Evolutionary conservation across 2,888 invertebrate genomes (phyloP), one percentile per base, ranked within the genome.

Genomic region (Zaprionus obscuricornis): DNA sequence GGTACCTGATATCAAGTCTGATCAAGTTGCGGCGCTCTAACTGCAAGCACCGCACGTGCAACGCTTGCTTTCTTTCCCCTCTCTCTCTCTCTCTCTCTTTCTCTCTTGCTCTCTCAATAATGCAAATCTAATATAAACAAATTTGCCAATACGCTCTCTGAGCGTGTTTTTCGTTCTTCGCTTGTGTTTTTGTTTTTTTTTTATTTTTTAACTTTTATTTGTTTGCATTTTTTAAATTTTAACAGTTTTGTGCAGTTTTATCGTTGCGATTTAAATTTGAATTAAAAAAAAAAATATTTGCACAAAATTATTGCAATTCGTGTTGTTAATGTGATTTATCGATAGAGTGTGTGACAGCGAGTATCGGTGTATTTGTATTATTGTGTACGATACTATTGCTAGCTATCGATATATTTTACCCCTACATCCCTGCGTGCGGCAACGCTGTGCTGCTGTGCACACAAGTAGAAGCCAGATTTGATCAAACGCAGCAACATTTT

Each of bases 391-490:
- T 22, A 22, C 22, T 22, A 7, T 22, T 22, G 22, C 22, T 22
- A 22, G 4, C 39, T 69, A 69, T 69, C 68, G 68, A 69, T 69
- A 69, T 42, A 27, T 66, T 50, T 45, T 69, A 50, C 69, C 65
- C 55, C 56, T 56, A 59, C 68, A 69, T 55, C 68, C 55, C 68
- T 69, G 68, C 36, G 47, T 58, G 55, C 69, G 69, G 69, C 59
- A 69, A 69, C 55, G 68, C 69, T 69, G 68, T 57, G 67, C 62
- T 47, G 45, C n/a, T n/a, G n/a, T n/a, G n/a, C 36, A 50, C 42
- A 43, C 31, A 57, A 62, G 27, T 29, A 69, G 69, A 69, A 69
- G 68, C 68, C 65, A 65, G 70, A 69, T 69, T 69, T 69, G 55
- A 69, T 65, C 59, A 56, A 65, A 69, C 49, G 40, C 22, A 58